Conservation (phyloP, 2,888 invertebrate species). For the Micropterix aruncella region DNA sequence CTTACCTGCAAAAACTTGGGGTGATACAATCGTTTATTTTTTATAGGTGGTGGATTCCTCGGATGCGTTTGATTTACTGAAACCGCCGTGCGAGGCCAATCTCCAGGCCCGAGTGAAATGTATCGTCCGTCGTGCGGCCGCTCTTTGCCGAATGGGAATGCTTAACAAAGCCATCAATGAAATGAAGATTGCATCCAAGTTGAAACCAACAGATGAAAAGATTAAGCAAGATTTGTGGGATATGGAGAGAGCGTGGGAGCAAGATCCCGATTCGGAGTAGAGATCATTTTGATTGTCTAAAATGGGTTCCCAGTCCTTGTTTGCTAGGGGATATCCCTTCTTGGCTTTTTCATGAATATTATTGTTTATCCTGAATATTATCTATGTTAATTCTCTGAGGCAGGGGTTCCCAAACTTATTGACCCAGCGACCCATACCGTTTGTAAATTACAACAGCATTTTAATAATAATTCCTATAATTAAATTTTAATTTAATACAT, state of each 20-base stretch:
- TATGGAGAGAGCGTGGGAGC: constrained; percentile 65
- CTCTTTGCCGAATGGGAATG: constrained; percentile 54
- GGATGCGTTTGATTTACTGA: constrained; percentile 58
- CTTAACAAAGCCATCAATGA: constrained; percentile 58
- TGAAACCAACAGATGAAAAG: constrained; percentile 46
- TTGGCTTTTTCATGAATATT: too few relatives aligned
- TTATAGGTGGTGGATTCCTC: constrained; percentile 39
- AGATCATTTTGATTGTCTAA: too few relatives aligned
- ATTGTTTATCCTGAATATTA: too few relatives aligned
- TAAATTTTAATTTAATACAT: neutral
- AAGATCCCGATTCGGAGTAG: constrained; percentile 49
- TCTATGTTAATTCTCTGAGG: too few relatives aligned
- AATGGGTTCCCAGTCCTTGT: too few relatives aligned
- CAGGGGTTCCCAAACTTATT: too few relatives aligned
- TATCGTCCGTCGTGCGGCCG: constrained; percentile 59
- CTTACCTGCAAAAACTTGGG: too few relatives aligned
- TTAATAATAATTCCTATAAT: neutral
- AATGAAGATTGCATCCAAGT: constrained; percentile 55
- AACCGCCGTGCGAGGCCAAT: constrained; percentile 59
- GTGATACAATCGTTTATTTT: neutral
- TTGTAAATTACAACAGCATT: too few relatives aligned
- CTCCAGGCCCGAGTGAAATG: constrained; percentile 55
- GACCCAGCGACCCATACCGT: too few relatives aligned
- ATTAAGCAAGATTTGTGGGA: constrained; percentile 51
- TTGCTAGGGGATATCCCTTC: too few relatives aligned